Conservation (phyloP, 2,113 vertebrate genomes). For the Hoplias malabaricus region DNA sequence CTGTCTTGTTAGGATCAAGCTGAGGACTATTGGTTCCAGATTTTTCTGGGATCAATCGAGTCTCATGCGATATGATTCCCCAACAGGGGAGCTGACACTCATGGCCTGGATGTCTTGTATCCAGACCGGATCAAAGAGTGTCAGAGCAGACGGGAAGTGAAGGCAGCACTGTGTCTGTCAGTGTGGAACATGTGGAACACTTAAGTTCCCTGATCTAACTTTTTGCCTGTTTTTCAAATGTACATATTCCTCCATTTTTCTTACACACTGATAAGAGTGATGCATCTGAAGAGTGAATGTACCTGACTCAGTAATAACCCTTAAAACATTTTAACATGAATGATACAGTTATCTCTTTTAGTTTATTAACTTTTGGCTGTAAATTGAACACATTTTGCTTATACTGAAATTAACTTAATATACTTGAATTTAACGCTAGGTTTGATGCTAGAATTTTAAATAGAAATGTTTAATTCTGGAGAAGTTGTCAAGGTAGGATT, state of each 20-base stretch:
- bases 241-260: background rate
- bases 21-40: constrained; percentile 45
- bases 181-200: constrained; percentile 7
- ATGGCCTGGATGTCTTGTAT: constrained; percentile 45
- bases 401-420: no score
- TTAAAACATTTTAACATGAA: no score
- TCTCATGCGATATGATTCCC: constrained; percentile 33
- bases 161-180: constrained; percentile 27
- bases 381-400: no score
- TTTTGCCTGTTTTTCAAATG: background rate
- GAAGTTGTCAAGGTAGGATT: no score
- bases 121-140: constrained; percentile 46
- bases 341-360: no score
- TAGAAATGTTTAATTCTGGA: background rate
- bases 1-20: constrained; percentile 41
- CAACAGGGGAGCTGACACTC: constrained; percentile 28
- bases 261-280: no score
- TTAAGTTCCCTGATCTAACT: constrained; percentile 1
- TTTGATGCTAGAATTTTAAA: background rate
- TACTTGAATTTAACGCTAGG: background rate
- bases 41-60: constrained; percentile 32
- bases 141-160: constrained; percentile 34
- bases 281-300: no score
- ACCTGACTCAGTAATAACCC: no score
- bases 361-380: no score